Base-by-base conservation (phyloP, 2,113 vertebrate species). In the Ophthalmolycus amberensis region DNA sequence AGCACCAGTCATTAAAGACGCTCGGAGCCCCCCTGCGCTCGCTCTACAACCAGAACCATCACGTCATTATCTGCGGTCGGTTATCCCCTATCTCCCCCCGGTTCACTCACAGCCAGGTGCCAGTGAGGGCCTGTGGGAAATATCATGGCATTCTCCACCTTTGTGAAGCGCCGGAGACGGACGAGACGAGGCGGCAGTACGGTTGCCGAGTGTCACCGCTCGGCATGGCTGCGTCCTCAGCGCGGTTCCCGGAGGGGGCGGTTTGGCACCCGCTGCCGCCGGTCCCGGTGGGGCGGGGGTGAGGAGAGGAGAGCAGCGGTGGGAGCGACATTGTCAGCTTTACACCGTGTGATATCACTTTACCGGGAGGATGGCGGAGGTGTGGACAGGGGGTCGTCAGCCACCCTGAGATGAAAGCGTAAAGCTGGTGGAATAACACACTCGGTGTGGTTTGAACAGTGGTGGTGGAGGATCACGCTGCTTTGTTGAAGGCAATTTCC, bases 161-260 rank as follows among this genome's bases (percentile, higher is more conserved):
- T 42, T 22, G 62, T 50, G 68, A 65, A 58, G 66, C 67, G 74
- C 64, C 42, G 68, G 64, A 69, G 48, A 68, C 64, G 65, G 83
- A 75, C 3, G 86, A 78, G 71, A 65, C 40, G 83, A 72, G 84
- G 84, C 77, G 79, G 80, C 58, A 1, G 70, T 77, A 68, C 83
- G 83, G 83, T 37, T 42, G 79, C 37, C 27, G 81, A 86, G 76
- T 72, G 88, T 63, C 80, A 60, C 10, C 44, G 70, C 81, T 67
- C 86, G 76, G 88, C 82, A 59, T 83, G 82, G 82, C 76, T 62
- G 80, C 71, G 78, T 87, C 84, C 84, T 48, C 75, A 0, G 60
- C 73, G 60, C 76, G 74, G 80, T 60, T 78, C 66, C 75, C 37
- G 8, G 42, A 15, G 63, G 77, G 74, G 84, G 66, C 16, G 85